Evolutionary conservation across 2,888 invertebrate genomes (phyloP), one percentile per base, ranked within the genome.

Genomic region (Julus scandinavius): DNA sequence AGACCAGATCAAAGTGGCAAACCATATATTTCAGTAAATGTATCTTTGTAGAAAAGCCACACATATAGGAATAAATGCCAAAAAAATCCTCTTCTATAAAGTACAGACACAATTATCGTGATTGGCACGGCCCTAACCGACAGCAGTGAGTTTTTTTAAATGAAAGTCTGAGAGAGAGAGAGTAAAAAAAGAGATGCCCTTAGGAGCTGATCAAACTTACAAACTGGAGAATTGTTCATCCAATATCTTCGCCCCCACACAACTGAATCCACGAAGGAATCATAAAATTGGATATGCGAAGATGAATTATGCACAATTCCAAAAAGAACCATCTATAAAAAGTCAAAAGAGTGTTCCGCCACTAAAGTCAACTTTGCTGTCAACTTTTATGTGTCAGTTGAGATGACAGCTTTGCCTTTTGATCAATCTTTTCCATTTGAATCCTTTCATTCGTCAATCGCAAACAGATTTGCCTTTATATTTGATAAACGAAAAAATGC

Each of bases 271-370:
- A 72, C 72, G 72, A 29, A 6, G 72, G 72, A 72, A 72, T 72
- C 72, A 29, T 72, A 72, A 72, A 72, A 72, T 29, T 72, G 20
- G 72, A 72, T 7, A n/a, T 29, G 29, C 20, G 72, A 72, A 72
- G 72, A 72, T 72, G 72, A 72, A 72, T 72, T 72, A 72, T 72
- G 72, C 72, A 72, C 72, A 72, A 72, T 29, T 72, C 72, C 72
- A 72, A 72, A 6, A 72, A 29, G 72, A 72, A 29, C 72, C 72
- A 72, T 72, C 29, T 5, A 72, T 72, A 72, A 72, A 72, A 29
- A 7, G 1, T 20, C 29, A 9, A 11, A 72, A 29, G 29, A 72
- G 29, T 72, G 29, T 11, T 29, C 9, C 11, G 29, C 20, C 72
- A 72, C 72, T 29, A 29, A 29, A 72, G 72, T 72, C 72, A 72